These are phyloP conservation scores for Synanthedon andrenaeformis DNA, from an alignment of 2,888 invertebrate species.

Conservation along the genomic window DNA sequence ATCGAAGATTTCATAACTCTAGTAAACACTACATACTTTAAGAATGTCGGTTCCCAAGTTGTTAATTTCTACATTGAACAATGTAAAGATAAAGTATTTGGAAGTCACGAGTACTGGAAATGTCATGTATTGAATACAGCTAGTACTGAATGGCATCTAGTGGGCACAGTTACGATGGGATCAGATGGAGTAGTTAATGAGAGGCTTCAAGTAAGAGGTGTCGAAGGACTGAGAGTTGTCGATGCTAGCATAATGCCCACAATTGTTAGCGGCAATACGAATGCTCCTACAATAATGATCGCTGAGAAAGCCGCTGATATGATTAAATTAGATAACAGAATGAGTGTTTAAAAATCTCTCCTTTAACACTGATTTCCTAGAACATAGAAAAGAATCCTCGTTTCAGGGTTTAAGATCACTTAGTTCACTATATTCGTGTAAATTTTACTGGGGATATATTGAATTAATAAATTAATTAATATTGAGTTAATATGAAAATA, in stretches of 20 bases:
- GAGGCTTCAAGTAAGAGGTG: slow-evolving; percentile 55
- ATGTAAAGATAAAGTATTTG: too few species aligned
- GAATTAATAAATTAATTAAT: too few species aligned
- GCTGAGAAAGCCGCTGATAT: slow-evolving; percentile 73
- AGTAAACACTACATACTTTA: slow-evolving; percentile 17
- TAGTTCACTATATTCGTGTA: too few species aligned
- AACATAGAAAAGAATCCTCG: too few species aligned
- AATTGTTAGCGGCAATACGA: slow-evolving; percentile 70
- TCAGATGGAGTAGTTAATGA: slow-evolving; percentile 30
- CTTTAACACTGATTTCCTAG: too few species aligned
- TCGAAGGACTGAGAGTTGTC: slow-evolving; percentile 68
- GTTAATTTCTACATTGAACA: slow-evolving; percentile 6
- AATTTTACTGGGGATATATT: too few species aligned
- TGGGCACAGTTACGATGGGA: slow-evolving; percentile 42
- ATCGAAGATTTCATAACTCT: slow-evolving; percentile 17
- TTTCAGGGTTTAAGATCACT: too few species aligned
- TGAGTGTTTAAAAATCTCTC: not conserved
- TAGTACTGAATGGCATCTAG: slow-evolving; percentile 27
- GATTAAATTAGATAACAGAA: slow-evolving; percentile 46
- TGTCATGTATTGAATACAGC: slow-evolving; percentile 31
- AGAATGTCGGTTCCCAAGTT: slow-evolving; percentile 12
- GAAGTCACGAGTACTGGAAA: slow-evolving; percentile 33
- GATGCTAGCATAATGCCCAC: slow-evolving; percentile 75
- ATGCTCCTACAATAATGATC: slow-evolving; percentile 73
- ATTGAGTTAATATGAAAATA: too few species aligned